Evolutionary conservation across 1,140 invertebrate species (phyloP), one percentile per base, ranked within the genome.

Genomic region (Bombus vancouverensis): DNA sequence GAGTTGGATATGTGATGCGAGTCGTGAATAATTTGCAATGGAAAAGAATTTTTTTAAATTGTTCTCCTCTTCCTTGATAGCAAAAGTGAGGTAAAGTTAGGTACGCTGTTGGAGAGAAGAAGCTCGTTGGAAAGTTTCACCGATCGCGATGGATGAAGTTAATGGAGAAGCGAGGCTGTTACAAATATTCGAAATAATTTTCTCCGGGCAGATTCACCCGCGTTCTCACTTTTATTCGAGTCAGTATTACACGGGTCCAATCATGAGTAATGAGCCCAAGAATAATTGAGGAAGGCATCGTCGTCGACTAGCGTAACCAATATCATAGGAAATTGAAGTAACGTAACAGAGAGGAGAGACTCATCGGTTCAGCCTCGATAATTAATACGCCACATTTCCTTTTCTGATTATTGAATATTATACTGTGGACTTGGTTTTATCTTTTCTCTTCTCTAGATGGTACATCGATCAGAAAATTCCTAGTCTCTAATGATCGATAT

Each of bases 141-240:
- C 5, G 62, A 65, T 68, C 66, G 15, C 18, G 18, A 3, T 9
- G 65, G 65, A 34, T 32, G 18, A 32, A 74, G 34, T 53, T 25
- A 47, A 47, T 47, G 22, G 9, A n/a, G 37, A 32, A 12, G 22
- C 47, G 34, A 57, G 12, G 25, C 12, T 15, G 37, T 34, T 18
- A 10, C 10, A 74, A 13, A 18, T 28, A 1, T 34, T 47, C 10
- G 57, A n/a, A 32, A 57, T 12, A 47, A 22, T n/a, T 83, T 68
- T 34, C 10, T 25, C 59, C 37, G 44, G 37, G 2, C 42, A 32
- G 68, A 82, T 70, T 53, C 65, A 34, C 10, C 71, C 59, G 59
- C 25, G 83, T 81, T 87, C 82, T 87, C 83, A 87, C 83, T 87
- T 87, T 87, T 87, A 80, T 82, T 74, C 57, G 44, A 66, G 59